Percentiles rank a stretch among this genome's conserved stretches.
phyloP scores from a whole-genome alignment of 2,888 invertebrate genomes.

The Leptogaster cylindrica region DNA sequence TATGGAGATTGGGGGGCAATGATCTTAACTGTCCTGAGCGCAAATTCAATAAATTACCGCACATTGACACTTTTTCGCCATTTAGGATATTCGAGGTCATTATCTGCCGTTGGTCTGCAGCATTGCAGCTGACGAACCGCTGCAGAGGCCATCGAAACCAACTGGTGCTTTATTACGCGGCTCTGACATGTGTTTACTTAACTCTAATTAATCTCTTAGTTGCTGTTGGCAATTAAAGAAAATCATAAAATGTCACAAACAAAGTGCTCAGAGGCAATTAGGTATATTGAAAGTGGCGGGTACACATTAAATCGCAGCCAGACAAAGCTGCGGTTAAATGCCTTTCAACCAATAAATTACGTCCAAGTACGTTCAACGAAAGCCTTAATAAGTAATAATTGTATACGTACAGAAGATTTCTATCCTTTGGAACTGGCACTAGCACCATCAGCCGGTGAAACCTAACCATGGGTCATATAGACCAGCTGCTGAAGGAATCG shows the following conservation, averaged over 20 bases:
- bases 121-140: not conserved
- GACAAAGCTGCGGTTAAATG: constrained; percentile 35
- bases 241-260: constrained; percentile 38
- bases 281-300: constrained; percentile 22
- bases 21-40: not conserved
- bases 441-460: constrained; percentile 23
- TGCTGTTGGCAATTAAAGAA: constrained; percentile 34
- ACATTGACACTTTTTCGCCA: not conserved
- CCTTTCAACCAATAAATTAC: constrained; percentile 36
- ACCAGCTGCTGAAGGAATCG: constrained; percentile 18
- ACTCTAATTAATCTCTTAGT: constrained; percentile 32
- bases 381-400: constrained; percentile 40
- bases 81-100: not conserved
- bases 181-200: constrained; percentile 29
- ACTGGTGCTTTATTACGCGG: not conserved
- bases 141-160: not conserved
- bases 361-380: constrained; percentile 33
- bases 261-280: constrained; percentile 26
- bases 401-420: constrained; percentile 36
- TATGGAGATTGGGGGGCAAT: no score
- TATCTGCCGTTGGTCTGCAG: not conserved
- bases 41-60: not conserved
- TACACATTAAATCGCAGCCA: constrained; percentile 26
- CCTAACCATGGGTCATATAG: constrained; percentile 29
- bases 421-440: constrained; percentile 30